Evolutionary conservation across 2,888 invertebrate genomes (phyloP).

Genomic region (Lamellibrachia satsuma): DNA sequence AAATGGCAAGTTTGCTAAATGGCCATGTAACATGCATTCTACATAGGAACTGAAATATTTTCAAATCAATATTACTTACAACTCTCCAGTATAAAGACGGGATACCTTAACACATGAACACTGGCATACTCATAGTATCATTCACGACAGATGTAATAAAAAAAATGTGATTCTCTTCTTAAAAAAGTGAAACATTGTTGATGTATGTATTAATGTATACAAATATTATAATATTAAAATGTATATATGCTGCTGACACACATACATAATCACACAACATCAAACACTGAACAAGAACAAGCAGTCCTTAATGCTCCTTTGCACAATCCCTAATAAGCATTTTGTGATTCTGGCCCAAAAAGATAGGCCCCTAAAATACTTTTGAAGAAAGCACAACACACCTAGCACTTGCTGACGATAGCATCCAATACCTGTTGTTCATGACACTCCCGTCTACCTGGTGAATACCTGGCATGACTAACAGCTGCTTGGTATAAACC

Average conservation of each 20-base stretch:
- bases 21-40: not conserved
- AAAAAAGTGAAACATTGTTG: not conserved
- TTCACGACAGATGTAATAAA: not conserved
- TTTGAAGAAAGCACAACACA: not conserved
- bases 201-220: not conserved
- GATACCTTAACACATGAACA: not conserved
- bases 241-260: conserved; percentile 1
- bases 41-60: not conserved
- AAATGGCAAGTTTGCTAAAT: not conserved
- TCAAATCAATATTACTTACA: conserved; percentile 5
- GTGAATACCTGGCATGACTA: not conserved
- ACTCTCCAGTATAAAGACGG: not conserved
- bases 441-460: not conserved
- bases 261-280: not conserved
- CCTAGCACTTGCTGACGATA: not conserved
- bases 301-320: not conserved
- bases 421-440: not conserved
- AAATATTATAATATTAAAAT: not conserved
- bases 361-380: not conserved
- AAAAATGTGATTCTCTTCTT: not conserved
- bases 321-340: conserved; percentile 12
- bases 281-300: not conserved
- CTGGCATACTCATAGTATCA: not conserved
- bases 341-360: not conserved
- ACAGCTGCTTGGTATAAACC: not conserved